Evolutionary conservation across 2,113 vertebrate species (phyloP).

Genomic region (Silurus meridionalis): DNA sequence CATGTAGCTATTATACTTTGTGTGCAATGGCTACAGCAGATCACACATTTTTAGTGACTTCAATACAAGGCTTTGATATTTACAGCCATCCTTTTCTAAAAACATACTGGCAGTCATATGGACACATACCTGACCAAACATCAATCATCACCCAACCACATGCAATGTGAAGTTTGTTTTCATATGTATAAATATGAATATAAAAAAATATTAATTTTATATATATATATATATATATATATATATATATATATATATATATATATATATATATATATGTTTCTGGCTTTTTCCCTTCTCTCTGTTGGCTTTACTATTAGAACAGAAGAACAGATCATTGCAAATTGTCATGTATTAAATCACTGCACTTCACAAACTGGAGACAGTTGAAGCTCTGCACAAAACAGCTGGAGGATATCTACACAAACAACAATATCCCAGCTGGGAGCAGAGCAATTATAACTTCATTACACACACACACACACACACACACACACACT

Average conservation of each 20-base stretch:
- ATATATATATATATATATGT: too few species aligned
- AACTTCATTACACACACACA: slow-evolving; percentile 4
- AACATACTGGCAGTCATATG: background rate
- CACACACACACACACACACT: background rate
- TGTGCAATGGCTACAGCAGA: slow-evolving; percentile 28
- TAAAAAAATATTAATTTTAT: too few species aligned
- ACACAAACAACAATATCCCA: slow-evolving; percentile 70
- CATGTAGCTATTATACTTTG: slow-evolving; percentile 23
- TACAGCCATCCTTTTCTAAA: slow-evolving; percentile 1
- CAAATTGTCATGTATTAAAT: slow-evolving; percentile 32
- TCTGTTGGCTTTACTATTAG: background rate
- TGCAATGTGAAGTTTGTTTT: slow-evolving; percentile 3
- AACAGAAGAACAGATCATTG: background rate
- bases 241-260: too few species aligned
- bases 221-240: too few species aligned
- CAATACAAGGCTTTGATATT: slow-evolving; percentile 18
- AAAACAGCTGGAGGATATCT: slow-evolving; percentile 61
- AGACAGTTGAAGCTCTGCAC: slow-evolving; percentile 65
- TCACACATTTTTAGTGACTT: slow-evolving; percentile 30
- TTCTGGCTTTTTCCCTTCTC: background rate
- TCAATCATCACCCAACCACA: background rate
- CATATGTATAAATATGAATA: too few species aligned
- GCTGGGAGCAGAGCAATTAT: slow-evolving; percentile 58
- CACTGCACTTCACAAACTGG: slow-evolving; percentile 50
- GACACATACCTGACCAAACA: slow-evolving; percentile 5